These are phyloP conservation scores for Empidonax alnorum DNA, from an alignment of 2,113 vertebrate species.

Conservation along the genomic window DNA sequence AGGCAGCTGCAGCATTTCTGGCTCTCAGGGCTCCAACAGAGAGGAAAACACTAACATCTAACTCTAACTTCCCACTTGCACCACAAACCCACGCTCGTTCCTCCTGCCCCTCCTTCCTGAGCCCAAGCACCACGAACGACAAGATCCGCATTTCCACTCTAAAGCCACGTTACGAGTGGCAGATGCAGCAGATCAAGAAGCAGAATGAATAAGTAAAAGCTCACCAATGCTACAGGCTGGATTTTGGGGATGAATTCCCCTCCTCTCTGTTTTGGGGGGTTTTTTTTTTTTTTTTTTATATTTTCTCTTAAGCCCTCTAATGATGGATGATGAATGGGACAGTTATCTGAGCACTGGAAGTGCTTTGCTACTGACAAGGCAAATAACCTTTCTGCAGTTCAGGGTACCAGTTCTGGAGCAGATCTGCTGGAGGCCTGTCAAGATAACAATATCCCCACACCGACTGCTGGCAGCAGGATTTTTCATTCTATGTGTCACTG, in stretches of 20 bases:
- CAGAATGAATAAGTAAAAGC: not conserved
- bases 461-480: not conserved
- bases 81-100: not conserved
- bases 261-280: not conserved
- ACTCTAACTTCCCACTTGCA: not conserved
- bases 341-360: constrained; percentile 19
- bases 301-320: not conserved
- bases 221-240: not conserved
- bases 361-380: constrained; percentile 40
- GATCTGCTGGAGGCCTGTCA: constrained; percentile 56
- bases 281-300: not conserved
- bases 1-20: not conserved
- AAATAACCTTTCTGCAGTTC: constrained; percentile 8
- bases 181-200: not conserved
- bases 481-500: constrained; percentile 23
- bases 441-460: constrained; percentile 52
- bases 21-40: not conserved
- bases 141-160: not conserved
- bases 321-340: constrained; percentile 43
- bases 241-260: not conserved
- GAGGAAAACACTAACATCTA: not conserved
- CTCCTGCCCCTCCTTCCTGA: not conserved
- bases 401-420: not conserved
- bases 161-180: not conserved
- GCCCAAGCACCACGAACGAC: not conserved